Evolutionary conservation across 2,113 vertebrate genomes (phyloP).

Genomic region (Calypte anna): DNA sequence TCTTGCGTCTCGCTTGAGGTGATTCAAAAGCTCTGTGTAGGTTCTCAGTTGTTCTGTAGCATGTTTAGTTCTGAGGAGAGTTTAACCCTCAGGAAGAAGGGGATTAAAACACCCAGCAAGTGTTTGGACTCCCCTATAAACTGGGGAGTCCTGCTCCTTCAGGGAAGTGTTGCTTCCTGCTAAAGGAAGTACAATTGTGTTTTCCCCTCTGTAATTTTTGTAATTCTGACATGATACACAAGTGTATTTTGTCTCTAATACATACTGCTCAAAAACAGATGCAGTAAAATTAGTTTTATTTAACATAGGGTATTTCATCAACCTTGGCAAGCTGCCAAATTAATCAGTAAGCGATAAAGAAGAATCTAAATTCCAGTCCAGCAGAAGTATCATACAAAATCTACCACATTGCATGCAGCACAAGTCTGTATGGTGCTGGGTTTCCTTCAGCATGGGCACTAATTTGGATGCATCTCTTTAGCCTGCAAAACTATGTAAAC

Average conservation of each 20-base stretch:
- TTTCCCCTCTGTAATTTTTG: not conserved
- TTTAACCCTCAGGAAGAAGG: not conserved
- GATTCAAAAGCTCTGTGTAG: not conserved
- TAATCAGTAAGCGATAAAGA: not conserved
- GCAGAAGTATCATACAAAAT: not conserved
- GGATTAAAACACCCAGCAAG: rapidly evolving
- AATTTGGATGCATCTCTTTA: not conserved
- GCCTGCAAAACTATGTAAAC: not conserved
- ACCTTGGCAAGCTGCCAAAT: not conserved
- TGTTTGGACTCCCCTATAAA: not conserved
- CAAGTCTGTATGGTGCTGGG: not conserved
- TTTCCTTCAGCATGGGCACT: not conserved
- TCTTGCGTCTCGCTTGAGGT: rapidly evolving
- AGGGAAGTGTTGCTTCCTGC: not conserved
- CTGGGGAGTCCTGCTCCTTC: not conserved
- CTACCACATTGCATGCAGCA: too few relatives aligned
- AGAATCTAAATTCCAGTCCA: not conserved
- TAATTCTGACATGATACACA: not conserved
- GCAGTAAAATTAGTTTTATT: not conserved
- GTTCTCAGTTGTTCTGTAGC: not conserved
- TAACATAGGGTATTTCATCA: not conserved
- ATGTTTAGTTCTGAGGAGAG: not conserved
- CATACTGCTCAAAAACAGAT: not conserved
- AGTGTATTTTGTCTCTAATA: not conserved
- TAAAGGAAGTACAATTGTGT: not conserved